A percentile compares a stretch with the other conserved stretches of the same genome.
These are phyloP conservation scores for Huso huso DNA, from an alignment of 2,797 vertebrate genomes.

Conservation along the genomic window DNA sequence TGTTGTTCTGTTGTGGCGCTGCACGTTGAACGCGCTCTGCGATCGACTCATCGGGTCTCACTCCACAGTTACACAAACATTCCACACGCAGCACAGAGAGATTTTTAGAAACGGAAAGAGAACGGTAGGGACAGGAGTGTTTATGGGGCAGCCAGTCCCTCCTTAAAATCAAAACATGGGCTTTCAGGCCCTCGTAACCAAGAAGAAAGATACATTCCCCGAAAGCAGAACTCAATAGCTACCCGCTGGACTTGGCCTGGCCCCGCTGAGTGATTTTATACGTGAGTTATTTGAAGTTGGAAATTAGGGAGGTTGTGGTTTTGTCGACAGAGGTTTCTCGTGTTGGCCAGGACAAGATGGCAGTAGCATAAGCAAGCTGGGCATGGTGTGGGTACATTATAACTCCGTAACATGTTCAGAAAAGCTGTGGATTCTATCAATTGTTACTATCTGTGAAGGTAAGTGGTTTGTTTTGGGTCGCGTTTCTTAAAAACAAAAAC, in stretches of 20 bases:
- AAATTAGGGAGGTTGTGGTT: conserved; percentile 62
- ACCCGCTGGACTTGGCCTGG: conserved; percentile 33
- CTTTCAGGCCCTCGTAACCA: conserved; percentile 40
- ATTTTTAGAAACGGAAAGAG: conserved; percentile 44
- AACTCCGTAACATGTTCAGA: conserved; percentile 75
- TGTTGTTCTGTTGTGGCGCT: too few relatives aligned
- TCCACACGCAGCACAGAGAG: conserved; percentile 49
- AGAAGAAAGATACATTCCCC: conserved; percentile 25
- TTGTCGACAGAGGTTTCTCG: conserved; percentile 59
- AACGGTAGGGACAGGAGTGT: conserved; percentile 36
- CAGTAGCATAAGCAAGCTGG: conserved; percentile 72
- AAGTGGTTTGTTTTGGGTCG: conserved; percentile 22
- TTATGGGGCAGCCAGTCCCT: conserved; percentile 40
- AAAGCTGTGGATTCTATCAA: conserved; percentile 65
- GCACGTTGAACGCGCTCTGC: conserved; percentile 15
- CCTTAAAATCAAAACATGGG: conserved; percentile 48
- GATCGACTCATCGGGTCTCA: conserved; percentile 32
- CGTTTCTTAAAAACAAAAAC: too few relatives aligned
- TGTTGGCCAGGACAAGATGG: conserved; percentile 93
- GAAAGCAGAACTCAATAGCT: conserved; percentile 32
- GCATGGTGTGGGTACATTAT: conserved; percentile 58
- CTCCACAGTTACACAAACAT: conserved; percentile 59
- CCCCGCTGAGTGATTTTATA: conserved; percentile 34
- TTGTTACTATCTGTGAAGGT: conserved; percentile 74
- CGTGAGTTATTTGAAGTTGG: conserved; percentile 54